Evolutionary conservation across 1,140 invertebrate genomes (phyloP).

Genomic region (Bombus waltoni): DNA sequence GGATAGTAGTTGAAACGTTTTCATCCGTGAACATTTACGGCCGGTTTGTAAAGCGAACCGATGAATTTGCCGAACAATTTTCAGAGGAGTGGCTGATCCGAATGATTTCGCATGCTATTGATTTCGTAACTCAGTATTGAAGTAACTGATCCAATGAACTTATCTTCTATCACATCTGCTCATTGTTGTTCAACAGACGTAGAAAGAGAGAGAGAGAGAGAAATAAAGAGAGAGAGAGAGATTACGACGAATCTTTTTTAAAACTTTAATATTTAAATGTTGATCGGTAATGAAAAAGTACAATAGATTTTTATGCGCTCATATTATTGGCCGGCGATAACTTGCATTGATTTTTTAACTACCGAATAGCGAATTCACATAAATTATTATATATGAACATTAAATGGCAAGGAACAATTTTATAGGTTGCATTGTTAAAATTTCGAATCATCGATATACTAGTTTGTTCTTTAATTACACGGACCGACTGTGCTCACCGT

Average conservation of each 20-base stretch:
- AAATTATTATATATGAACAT: neutral
- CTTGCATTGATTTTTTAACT: neutral
- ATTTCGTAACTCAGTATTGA: neutral
- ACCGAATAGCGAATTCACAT: neutral
- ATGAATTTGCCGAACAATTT: constrained; percentile 3
- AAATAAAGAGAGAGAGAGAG: neutral
- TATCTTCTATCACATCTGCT: neutral
- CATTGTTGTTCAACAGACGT: neutral
- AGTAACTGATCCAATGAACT: neutral
- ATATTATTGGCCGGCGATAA: neutral
- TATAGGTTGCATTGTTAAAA: neutral
- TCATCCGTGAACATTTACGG: neutral
- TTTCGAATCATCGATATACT: neutral
- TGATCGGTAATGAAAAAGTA: neutral
- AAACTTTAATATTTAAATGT: neutral
- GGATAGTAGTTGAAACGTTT: neutral
- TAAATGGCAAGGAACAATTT: neutral
- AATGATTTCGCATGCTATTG: neutral
- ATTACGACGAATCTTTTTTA: neutral
- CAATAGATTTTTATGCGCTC: neutral
- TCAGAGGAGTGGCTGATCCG: constrained; percentile 13
- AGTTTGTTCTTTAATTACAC: neutral
- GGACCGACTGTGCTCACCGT: constrained; percentile 83
- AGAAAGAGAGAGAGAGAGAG: neutral
- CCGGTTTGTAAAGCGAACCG: neutral